Evolutionary conservation across 1,140 invertebrate species (phyloP).

Genomic region (Pseudomyrmex gracilis): DNA sequence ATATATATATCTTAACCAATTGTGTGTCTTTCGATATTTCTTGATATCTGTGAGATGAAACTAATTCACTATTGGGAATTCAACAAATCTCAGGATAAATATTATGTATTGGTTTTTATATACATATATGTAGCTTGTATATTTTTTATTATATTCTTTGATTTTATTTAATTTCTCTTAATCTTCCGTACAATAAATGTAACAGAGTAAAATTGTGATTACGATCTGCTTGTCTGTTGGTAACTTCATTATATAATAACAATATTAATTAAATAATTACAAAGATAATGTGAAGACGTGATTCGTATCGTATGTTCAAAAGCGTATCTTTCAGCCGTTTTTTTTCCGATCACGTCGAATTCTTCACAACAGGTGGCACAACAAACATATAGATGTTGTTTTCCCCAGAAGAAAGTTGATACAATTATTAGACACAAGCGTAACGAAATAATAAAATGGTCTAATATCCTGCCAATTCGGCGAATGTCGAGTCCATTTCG

Average conservation of each 20-base stretch:
- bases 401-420: constrained; percentile 8
- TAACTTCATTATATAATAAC: constrained; percentile 60
- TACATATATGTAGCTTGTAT: constrained; percentile 18
- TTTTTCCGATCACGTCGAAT: neutral
- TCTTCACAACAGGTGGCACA: constrained; percentile 24
- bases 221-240: constrained; percentile 58
- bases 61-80: neutral
- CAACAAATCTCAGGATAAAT: neutral
- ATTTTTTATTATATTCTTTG: constrained; percentile 33
- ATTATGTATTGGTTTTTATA: neutral
- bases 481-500: constrained; percentile 97
- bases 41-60: neutral
- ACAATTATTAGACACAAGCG: constrained; percentile 53
- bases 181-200: constrained; percentile 71
- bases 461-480: constrained; percentile 96
- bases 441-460: constrained; percentile 29
- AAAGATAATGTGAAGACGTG: constrained; percentile 39
- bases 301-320: constrained; percentile 4
- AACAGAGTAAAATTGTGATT: constrained; percentile 71
- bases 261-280: constrained; percentile 64
- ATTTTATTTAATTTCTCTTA: constrained; percentile 68
- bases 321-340: constrained; percentile 3
- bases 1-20: too few species aligned
- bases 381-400: constrained; percentile 27
- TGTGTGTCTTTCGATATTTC: constrained; percentile 40